Evolutionary conservation across 2,888 invertebrate species (phyloP).

Genomic region (Podotricha telesiphe): DNA sequence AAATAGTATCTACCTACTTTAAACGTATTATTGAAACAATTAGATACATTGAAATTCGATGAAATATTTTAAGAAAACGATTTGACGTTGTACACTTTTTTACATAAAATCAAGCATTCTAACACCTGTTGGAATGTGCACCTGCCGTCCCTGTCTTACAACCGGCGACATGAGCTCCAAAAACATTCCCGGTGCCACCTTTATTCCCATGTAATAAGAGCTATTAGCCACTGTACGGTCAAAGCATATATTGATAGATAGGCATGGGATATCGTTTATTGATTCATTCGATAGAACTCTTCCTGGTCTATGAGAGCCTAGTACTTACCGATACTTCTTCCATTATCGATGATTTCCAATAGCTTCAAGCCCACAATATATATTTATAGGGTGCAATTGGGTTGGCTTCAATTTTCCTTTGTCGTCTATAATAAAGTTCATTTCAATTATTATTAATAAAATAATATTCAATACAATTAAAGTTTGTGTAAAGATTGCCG

Average conservation of each 20-base stretch:
- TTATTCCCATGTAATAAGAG: conserved; percentile 10
- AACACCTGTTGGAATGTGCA: conserved; percentile 38
- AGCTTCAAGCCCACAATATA: too few species aligned
- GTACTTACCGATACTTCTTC: conserved; percentile 78
- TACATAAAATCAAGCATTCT: conserved; percentile 29
- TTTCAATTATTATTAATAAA: too few species aligned
- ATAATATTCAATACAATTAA: too few species aligned
- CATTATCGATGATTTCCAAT: conserved; percentile 79
- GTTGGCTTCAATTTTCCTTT: conserved; percentile 6
- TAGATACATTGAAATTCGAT: too few species aligned
- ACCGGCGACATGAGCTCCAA: neutral
- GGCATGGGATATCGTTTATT: conserved; percentile 49
- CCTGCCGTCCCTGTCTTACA: conserved; percentile 36
- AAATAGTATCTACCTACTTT: too few species aligned
- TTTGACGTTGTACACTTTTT: conserved; percentile 2
- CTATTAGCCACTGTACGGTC: conserved; percentile 4
- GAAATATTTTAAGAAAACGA: neutral
- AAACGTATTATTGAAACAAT: too few species aligned
- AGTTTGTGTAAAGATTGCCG: too few species aligned
- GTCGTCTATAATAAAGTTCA: too few species aligned
- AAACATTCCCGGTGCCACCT: neutral
- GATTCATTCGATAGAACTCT: conserved; percentile 66
- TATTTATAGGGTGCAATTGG: conserved; percentile 30
- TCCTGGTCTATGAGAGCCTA: conserved; percentile 58
- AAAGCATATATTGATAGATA: conserved; percentile 43